These are phyloP conservation scores for Meteorus sp. DNA, from an alignment of 1,140 invertebrate genomes.

Conservation along the genomic window DNA sequence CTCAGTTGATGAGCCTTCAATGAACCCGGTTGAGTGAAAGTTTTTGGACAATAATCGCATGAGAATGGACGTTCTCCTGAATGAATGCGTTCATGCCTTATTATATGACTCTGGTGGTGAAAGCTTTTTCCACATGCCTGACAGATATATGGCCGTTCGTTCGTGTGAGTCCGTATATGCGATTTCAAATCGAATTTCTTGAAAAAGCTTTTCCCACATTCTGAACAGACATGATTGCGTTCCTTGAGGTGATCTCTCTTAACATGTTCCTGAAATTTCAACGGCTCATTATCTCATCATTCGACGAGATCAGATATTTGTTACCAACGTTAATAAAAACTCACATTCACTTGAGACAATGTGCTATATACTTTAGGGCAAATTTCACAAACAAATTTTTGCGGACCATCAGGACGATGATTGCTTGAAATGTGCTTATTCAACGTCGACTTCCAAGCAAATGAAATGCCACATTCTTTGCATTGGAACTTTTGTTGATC, in stretches of 20 bases:
- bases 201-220: conserved; percentile 52
- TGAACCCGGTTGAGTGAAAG: conserved; percentile 43
- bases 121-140: conserved; percentile 60
- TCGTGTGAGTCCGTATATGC: conserved; percentile 57
- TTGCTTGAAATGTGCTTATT: conserved; percentile 49
- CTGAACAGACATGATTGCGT: conserved; percentile 43
- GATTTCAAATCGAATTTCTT: conserved; percentile 55
- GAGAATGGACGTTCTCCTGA: conserved; percentile 49
- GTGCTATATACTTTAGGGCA: conserved; percentile 51
- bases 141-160: conserved; percentile 61
- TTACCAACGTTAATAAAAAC: too few species aligned
- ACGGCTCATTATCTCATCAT: too few species aligned
- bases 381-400: conserved; percentile 50
- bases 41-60: conserved; percentile 44
- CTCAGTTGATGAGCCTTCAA: conserved; percentile 43
- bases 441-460: conserved; percentile 53
- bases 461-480: conserved; percentile 46
- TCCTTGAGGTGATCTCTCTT: conserved; percentile 48
- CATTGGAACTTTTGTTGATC: conserved; percentile 53
- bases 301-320: too few species aligned
- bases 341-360: conserved; percentile 50
- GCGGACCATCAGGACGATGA: conserved; percentile 45
- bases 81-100: conserved; percentile 54
- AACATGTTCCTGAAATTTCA: conserved; percentile 25
- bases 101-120: conserved; percentile 51